Evolutionary conservation across 1,140 invertebrate species (phyloP).

Genomic region (Eciton burchellii): DNA sequence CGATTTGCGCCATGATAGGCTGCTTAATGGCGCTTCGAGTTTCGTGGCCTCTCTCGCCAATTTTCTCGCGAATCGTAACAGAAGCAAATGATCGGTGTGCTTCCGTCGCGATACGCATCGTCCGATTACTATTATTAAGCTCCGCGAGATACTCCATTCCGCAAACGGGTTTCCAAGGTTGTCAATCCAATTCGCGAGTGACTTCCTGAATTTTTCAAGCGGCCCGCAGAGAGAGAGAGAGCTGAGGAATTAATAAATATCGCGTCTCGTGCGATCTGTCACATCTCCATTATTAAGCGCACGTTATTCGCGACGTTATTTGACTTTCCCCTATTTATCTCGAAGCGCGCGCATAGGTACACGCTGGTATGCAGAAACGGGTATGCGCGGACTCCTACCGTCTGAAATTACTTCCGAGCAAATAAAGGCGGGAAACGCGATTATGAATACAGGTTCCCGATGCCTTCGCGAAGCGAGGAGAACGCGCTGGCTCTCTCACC

Average conservation of each 20-base stretch:
- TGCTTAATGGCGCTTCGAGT: not conserved
- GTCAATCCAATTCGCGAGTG: conserved; percentile 34
- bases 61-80: conserved; percentile 38
- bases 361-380: not conserved
- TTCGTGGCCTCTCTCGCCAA: not conserved
- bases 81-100: conserved; percentile 30
- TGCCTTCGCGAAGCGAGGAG: not conserved
- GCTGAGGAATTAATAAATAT: conserved; percentile 48
- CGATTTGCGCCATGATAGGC: too few species aligned
- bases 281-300: conserved; percentile 57
- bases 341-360: not conserved
- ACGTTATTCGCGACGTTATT: conserved; percentile 45
- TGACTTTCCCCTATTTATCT: conserved; percentile 66
- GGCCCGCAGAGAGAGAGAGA: conserved; percentile 40
- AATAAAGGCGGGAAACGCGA: conserved; percentile 14
- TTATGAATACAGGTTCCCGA: not conserved
- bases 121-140: conserved; percentile 62
- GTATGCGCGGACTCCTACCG: too few species aligned
- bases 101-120: conserved; percentile 40
- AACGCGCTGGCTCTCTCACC: not conserved
- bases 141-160: conserved; percentile 18
- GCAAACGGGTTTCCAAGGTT: conserved; percentile 35
- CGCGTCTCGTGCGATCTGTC: conserved; percentile 53
- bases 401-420: conserved; percentile 10
- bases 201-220: conserved; percentile 50